These are phyloP conservation scores for Myiothlypis coronata DNA, from an alignment of 2,797 vertebrate species.

Conservation along the genomic window DNA sequence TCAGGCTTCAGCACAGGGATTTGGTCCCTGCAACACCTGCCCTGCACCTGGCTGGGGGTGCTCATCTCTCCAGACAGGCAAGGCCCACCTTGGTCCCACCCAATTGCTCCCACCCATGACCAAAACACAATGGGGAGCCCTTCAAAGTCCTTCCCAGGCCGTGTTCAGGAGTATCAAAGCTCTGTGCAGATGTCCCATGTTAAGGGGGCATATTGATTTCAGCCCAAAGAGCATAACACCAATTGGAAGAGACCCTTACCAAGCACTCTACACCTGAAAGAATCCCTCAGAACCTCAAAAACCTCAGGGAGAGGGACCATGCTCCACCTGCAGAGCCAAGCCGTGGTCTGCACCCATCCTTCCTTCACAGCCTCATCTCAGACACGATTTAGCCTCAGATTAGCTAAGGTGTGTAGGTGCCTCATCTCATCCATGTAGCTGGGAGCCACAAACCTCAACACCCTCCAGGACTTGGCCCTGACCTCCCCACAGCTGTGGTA, in stretches of 20 bases:
- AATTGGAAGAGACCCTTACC: not conserved
- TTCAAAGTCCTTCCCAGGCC: not conserved
- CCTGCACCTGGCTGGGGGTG: rapidly evolving
- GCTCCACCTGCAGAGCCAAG: not conserved
- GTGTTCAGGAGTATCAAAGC: not conserved
- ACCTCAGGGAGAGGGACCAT: not conserved
- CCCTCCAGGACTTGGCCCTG: not conserved
- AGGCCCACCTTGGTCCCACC: not conserved
- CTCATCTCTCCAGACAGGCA: not conserved
- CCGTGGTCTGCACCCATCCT: not conserved
- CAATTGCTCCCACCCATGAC: not conserved
- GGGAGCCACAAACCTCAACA: not conserved
- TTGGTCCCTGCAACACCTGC: not conserved
- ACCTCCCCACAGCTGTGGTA: rapidly evolving
- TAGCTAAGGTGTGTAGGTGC: not conserved
- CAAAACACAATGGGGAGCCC: not conserved
- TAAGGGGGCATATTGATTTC: not conserved
- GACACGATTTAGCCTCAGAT: not conserved
- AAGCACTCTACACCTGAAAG: not conserved
- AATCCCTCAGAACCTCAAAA: rapidly evolving
- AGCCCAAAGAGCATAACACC: not conserved
- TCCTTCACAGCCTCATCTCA: not conserved
- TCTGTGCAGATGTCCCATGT: not conserved
- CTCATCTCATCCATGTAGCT: not conserved
- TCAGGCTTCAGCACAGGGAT: rapidly evolving